These are phyloP conservation scores for Anguilla japonica DNA, from an alignment of 2,113 vertebrate species.

Conservation along the genomic window DNA sequence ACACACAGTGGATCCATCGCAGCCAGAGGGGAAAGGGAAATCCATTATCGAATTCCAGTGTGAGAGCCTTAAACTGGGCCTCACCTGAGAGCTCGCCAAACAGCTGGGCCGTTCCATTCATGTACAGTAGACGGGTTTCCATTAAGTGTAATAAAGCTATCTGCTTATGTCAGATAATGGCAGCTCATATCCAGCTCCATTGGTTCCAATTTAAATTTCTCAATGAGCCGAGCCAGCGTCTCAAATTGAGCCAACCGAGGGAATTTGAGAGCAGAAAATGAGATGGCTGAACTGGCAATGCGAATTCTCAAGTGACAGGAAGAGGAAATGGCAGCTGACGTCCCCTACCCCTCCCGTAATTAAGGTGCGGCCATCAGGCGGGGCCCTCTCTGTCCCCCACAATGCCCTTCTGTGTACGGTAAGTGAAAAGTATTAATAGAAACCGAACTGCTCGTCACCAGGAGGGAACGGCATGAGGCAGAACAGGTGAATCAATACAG, in stretches of 20 bases:
- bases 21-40: neutral
- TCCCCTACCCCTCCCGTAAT: slow-evolving; percentile 31
- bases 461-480: slow-evolving; percentile 51
- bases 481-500: slow-evolving; percentile 64
- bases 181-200: slow-evolving; percentile 69
- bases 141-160: slow-evolving; percentile 75
- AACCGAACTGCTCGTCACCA: slow-evolving; percentile 54
- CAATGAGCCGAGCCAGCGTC: slow-evolving; percentile 69
- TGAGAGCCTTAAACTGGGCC: slow-evolving; percentile 43
- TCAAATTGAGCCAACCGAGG: slow-evolving; percentile 73
- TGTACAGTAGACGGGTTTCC: slow-evolving; percentile 64
- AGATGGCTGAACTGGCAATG: slow-evolving; percentile 62
- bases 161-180: slow-evolving; percentile 76
- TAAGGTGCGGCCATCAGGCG: slow-evolving; percentile 48
- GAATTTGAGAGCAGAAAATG: slow-evolving; percentile 77
- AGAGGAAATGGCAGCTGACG: slow-evolving; percentile 50
- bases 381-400: slow-evolving; percentile 50
- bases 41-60: slow-evolving; percentile 36
- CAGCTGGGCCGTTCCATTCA: slow-evolving; percentile 41
- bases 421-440: slow-evolving; percentile 63
- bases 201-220: slow-evolving; percentile 78
- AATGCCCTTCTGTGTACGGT: slow-evolving; percentile 44
- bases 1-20: neutral
- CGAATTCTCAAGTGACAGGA: slow-evolving; percentile 63
- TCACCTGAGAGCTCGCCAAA: slow-evolving; percentile 57